Percentiles rank a stretch among this genome's conserved stretches.
These are phyloP conservation scores for Halcyon malimbica DNA, from an alignment of 2,113 vertebrate species.

Conservation along the genomic window DNA sequence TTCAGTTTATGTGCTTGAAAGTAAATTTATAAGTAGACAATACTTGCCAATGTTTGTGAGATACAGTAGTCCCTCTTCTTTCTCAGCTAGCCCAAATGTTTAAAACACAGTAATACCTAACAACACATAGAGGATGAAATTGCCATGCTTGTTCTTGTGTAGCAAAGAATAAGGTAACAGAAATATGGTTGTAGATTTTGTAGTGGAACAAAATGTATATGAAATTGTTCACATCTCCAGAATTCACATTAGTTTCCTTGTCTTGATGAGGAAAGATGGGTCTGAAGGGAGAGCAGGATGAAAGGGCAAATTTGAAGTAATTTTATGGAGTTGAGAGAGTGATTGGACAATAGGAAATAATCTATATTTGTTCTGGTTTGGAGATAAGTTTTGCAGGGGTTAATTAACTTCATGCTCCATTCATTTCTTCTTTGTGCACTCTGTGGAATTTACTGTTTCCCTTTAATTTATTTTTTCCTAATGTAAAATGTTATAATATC, in stretches of 20 bases:
- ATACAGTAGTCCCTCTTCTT: not conserved
- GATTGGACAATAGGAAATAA: not conserved
- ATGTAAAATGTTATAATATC: not conserved
- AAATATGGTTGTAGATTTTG: not conserved
- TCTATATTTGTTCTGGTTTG: not conserved
- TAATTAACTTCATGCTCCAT: not conserved
- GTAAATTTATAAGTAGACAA: not conserved
- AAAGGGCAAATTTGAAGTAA: not conserved
- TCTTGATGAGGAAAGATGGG: not conserved
- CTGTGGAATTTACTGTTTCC: not conserved
- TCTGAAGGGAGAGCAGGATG: not conserved
- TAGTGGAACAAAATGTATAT: not conserved
- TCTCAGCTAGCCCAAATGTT: not conserved
- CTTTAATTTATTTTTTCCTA: conserved; percentile 7
- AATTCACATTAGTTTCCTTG: not conserved
- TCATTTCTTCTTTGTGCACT: not conserved
- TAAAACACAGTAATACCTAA: not conserved
- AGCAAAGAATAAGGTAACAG: not conserved
- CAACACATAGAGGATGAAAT: not conserved
- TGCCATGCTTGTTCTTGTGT: not conserved
- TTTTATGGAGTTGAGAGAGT: not conserved
- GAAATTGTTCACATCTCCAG: not conserved
- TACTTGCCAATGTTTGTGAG: not conserved
- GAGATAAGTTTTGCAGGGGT: not conserved
- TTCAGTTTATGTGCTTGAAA: not conserved